Conservation (phyloP, 2,113 vertebrate species). For the Sakesphorus luctuosus region DNA sequence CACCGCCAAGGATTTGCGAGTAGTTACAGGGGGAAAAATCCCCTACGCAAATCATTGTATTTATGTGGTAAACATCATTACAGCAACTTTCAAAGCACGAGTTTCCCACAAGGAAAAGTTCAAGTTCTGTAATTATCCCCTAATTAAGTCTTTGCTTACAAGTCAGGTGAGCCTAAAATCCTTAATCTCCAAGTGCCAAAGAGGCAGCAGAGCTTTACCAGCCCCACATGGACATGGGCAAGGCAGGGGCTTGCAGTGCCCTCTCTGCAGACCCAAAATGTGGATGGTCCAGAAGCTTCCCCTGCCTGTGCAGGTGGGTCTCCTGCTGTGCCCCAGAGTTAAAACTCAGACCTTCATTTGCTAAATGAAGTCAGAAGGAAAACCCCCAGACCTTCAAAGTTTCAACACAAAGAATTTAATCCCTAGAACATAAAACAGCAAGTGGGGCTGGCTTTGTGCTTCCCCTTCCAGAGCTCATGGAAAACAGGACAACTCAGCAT, state of each 20-base stretch:
- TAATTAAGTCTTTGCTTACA: slow-evolving; percentile 30
- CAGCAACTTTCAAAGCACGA: neutral
- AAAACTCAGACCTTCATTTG: neutral
- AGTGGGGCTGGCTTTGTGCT: neutral
- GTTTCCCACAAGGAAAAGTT: slow-evolving; percentile 55
- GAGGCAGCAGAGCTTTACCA: neutral
- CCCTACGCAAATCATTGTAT: slow-evolving; percentile 29
- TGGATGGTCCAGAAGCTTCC: neutral
- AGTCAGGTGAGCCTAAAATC: neutral
- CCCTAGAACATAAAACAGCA: neutral
- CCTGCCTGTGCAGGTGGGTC: neutral
- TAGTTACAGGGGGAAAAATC: slow-evolving; percentile 9
- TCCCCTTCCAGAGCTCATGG: neutral
- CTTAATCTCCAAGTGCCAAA: neutral
- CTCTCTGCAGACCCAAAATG: neutral
- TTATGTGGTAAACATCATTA: slow-evolving; percentile 58
- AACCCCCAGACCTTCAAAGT: neutral
- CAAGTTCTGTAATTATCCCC: slow-evolving; percentile 43
- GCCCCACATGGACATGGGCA: neutral
- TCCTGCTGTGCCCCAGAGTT: neutral
- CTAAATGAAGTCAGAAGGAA: neutral
- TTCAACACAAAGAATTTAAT: neutral
- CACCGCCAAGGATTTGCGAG: neutral
- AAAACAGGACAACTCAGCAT: neutral
- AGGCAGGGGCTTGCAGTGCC: neutral